phyloP scores from a whole-genome alignment of 2,113 vertebrate genomes.

The Perca fluviatilis region DNA sequence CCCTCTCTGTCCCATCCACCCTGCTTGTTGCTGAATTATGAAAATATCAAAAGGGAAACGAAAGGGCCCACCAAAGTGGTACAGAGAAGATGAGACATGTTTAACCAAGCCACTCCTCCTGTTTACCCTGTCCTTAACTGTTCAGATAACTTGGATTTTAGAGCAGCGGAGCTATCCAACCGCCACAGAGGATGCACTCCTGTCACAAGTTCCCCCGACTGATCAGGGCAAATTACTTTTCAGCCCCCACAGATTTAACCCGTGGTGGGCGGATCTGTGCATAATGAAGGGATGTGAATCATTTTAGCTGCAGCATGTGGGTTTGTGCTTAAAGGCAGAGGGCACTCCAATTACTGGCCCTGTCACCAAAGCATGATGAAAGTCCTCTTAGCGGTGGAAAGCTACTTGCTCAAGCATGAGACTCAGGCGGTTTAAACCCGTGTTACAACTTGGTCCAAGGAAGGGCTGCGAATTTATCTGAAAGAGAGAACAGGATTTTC shows the following conservation, averaged over 20 bases:
- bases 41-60: constrained; percentile 57
- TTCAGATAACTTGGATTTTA: constrained; percentile 58
- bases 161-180: constrained; percentile 30
- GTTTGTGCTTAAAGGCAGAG: constrained; percentile 57
- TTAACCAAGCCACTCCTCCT: background rate
- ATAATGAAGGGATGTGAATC: constrained; percentile 66
- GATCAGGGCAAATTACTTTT: constrained; percentile 62
- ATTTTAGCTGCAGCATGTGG: constrained; percentile 55
- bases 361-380: constrained; percentile 53
- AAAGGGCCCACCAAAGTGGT: constrained; percentile 61
- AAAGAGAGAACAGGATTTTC: constrained; percentile 15
- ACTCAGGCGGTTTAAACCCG: background rate
- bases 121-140: constrained; percentile 41
- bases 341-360: constrained; percentile 54
- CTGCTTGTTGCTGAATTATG: constrained; percentile 58
- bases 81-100: constrained; percentile 10
- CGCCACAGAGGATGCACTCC: constrained; percentile 31
- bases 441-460: constrained; percentile 21
- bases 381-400: constrained; percentile 36
- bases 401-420: constrained; percentile 21
- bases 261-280: constrained; percentile 21
- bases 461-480: constrained; percentile 10
- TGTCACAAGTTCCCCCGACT: constrained; percentile 55
- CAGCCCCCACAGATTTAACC: constrained; percentile 58
- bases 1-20: constrained; percentile 16